These are phyloP conservation scores for Bombycilla garrulus DNA, from an alignment of 2,113 vertebrate genomes.

Conservation along the genomic window DNA sequence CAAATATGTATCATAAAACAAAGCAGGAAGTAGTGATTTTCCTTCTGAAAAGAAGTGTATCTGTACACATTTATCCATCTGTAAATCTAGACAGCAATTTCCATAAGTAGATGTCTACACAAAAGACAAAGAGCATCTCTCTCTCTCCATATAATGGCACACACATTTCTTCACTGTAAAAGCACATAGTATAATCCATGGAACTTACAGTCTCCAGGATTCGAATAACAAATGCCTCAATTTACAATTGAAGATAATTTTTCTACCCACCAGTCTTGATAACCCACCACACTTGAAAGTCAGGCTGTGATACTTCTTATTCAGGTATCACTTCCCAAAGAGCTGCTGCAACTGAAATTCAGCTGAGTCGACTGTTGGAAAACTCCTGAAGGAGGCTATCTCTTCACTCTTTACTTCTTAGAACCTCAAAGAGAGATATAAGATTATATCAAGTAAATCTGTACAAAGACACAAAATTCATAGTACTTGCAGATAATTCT, in stretches of 20 bases:
- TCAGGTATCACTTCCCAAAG: neutral
- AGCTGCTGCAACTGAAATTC: neutral
- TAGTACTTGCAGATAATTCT: neutral
- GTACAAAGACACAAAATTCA: neutral
- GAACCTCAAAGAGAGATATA: neutral
- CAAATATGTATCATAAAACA: neutral
- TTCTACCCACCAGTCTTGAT: neutral
- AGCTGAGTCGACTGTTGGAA: neutral
- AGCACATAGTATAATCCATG: neutral
- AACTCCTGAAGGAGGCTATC: neutral
- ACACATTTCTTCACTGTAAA: neutral
- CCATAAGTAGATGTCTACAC: neutral
- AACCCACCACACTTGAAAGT: neutral
- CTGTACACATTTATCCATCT: neutral
- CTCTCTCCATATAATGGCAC: accelerated
- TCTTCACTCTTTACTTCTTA: neutral
- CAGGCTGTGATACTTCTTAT: neutral
- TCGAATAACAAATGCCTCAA: neutral
- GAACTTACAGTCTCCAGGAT: neutral
- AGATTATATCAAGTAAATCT: neutral
- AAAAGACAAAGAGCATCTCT: accelerated
- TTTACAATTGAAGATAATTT: neutral
- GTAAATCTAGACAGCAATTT: neutral
- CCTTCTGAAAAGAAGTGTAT: neutral
- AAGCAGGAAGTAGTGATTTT: neutral